These are phyloP conservation scores for Empis stercorea DNA, from an alignment of 2,888 invertebrate genomes.

Conservation along the genomic window DNA sequence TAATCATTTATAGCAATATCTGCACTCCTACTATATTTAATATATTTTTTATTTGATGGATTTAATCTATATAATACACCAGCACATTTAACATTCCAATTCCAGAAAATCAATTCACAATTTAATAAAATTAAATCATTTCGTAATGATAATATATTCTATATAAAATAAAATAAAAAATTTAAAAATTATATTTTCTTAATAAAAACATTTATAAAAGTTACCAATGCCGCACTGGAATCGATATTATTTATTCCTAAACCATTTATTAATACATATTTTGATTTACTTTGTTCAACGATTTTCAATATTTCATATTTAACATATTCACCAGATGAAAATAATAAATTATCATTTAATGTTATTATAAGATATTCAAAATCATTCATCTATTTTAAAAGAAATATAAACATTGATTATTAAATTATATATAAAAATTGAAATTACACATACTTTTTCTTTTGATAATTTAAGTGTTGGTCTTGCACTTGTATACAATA, in stretches of 20 bases:
- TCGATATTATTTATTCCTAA: slow-evolving; percentile 44
- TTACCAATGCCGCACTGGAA: slow-evolving; percentile 47
- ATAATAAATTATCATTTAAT: slow-evolving; percentile 58
- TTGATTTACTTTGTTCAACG: slow-evolving; percentile 47
- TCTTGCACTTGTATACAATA: slow-evolving; percentile 70
- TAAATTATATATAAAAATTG: too few relatives aligned
- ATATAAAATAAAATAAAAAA: slow-evolving; percentile 7
- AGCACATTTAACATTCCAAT: slow-evolving; percentile 34
- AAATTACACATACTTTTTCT: slow-evolving; percentile 24
- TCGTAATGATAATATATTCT: slow-evolving; percentile 43
- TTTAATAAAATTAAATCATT: slow-evolving; percentile 40
- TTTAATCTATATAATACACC: slow-evolving; percentile 29
- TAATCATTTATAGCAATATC: too few relatives aligned
- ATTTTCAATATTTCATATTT: slow-evolving; percentile 54
- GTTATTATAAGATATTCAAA: slow-evolving; percentile 44
- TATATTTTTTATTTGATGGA: slow-evolving; percentile 14
- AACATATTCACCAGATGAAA: slow-evolving; percentile 71
- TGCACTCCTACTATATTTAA: too few relatives aligned
- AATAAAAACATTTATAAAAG: slow-evolving; percentile 1
- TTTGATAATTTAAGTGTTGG: slow-evolving; percentile 52
- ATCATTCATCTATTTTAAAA: slow-evolving; percentile 28
- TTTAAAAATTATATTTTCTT: slow-evolving; percentile 3
- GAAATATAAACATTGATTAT: slow-evolving; percentile 8
- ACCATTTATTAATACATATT: slow-evolving; percentile 65
- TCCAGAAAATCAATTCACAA: slow-evolving; percentile 41